These are phyloP conservation scores for Himantopus leucocephalus DNA, from an alignment of 2,113 vertebrate genomes.

Conservation along the genomic window DNA sequence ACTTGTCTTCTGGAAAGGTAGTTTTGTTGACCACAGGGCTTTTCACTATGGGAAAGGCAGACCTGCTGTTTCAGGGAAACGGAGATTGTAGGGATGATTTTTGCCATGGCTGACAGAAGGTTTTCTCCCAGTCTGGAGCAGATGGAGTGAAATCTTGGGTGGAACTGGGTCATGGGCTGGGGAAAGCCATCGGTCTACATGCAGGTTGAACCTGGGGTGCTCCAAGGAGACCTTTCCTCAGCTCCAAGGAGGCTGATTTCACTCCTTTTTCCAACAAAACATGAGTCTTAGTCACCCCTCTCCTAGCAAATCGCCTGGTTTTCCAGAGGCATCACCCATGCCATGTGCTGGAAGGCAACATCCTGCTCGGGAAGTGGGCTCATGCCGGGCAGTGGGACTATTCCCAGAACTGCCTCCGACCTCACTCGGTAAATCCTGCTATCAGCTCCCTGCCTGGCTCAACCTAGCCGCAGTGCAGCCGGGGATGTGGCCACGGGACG, in stretches of 20 bases:
- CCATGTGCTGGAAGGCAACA: fast-evolving
- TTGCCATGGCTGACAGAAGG: not conserved
- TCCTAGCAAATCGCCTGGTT: not conserved
- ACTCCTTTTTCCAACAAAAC: not conserved
- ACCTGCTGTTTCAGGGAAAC: not conserved
- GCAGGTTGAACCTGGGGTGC: not conserved
- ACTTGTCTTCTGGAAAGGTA: not conserved
- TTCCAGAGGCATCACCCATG: not conserved
- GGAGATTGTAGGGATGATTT: not conserved
- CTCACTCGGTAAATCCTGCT: not conserved
- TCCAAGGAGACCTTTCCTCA: not conserved
- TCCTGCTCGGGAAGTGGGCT: not conserved
- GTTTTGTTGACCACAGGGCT: not conserved
- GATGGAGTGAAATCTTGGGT: not conserved
- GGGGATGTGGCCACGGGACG: fast-evolving
- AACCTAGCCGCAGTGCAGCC: not conserved
- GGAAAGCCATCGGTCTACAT: fast-evolving
- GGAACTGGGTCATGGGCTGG: fast-evolving
- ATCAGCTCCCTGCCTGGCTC: not conserved
- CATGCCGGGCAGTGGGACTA: not conserved
- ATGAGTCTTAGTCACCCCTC: not conserved
- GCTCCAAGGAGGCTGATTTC: not conserved
- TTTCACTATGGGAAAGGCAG: not conserved
- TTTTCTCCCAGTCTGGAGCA: not conserved
- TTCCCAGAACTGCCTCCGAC: not conserved